Conservation (phyloP, 92 coral and sea anemone genomes). For the Porites rus region DNA sequence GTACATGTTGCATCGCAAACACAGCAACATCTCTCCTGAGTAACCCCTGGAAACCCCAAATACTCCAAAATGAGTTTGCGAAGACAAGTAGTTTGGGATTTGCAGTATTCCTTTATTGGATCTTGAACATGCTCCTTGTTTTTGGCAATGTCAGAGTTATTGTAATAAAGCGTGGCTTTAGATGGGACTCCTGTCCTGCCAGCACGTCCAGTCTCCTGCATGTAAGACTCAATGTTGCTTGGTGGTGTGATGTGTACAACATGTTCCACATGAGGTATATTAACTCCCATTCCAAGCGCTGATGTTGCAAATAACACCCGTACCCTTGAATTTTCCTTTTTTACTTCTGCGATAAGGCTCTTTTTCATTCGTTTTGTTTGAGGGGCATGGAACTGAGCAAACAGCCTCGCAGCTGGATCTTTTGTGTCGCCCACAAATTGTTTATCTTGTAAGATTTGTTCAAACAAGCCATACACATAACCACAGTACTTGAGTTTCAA, state of each 20-base stretch:
- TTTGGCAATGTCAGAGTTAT: constrained; percentile 58
- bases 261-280: constrained; percentile 26
- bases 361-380: constrained; percentile 70
- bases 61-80: constrained; percentile 36
- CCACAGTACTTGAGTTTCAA: constrained; percentile 72
- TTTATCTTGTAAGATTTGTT: not conserved
- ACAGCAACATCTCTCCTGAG: constrained; percentile 60
- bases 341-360: constrained; percentile 19
- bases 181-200: constrained; percentile 67
- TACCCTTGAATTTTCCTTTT: no score
- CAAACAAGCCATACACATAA: constrained; percentile 65
- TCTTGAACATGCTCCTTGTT: constrained; percentile 61
- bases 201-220: constrained; percentile 80
- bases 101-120: constrained; percentile 65
- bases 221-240: constrained; percentile 62
- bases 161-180: constrained; percentile 58
- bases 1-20: constrained; percentile 46
- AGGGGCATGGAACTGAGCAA: constrained; percentile 76
- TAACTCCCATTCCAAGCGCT: no score
- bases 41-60: constrained; percentile 53
- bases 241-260: constrained; percentile 72
- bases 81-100: constrained; percentile 49
- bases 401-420: constrained; percentile 64
- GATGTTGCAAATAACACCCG: no score
- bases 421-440: constrained; percentile 69